Evolutionary conservation across 1,140 invertebrate species (phyloP).

Genomic region (Amyelois transitella): DNA sequence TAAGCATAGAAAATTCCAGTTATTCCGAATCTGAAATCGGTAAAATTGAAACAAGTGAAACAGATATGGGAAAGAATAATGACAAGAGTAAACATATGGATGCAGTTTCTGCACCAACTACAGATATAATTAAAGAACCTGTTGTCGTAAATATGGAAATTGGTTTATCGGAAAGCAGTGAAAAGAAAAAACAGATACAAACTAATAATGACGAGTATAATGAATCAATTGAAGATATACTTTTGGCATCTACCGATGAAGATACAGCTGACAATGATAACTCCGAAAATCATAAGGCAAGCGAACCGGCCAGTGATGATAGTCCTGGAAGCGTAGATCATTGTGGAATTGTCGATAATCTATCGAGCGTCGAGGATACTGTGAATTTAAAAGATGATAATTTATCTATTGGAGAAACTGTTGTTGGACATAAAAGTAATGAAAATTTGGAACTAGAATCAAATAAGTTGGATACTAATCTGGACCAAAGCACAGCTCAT

Average conservation of each 20-base stretch:
- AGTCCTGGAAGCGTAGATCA: neutral
- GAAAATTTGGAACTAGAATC: neutral
- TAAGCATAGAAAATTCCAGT: conserved; percentile 64
- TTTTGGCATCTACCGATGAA: conserved; percentile 46
- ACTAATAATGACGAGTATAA: conserved; percentile 26
- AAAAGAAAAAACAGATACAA: conserved; percentile 6
- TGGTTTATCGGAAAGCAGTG: conserved; percentile 9
- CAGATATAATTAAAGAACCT: neutral
- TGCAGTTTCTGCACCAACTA: neutral
- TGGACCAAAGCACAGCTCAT: neutral
- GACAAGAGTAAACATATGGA: neutral
- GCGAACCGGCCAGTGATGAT: neutral
- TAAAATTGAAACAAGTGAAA: conserved; percentile 10
- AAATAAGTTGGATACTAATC: neutral
- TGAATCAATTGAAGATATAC: conserved; percentile 36
- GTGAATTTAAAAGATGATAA: conserved; percentile 27
- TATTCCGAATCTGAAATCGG: conserved; percentile 49
- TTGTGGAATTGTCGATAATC: neutral
- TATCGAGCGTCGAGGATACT: neutral
- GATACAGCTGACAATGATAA: conserved; percentile 9
- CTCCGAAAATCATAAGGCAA: neutral
- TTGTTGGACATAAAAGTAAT: conserved; percentile 3
- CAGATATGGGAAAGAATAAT: neutral
- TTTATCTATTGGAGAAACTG: conserved; percentile 16
- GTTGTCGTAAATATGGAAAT: conserved; percentile 5